Evolutionary conservation across 2,113 vertebrate genomes (phyloP).

Genomic region (Microtus montanus): DNA sequence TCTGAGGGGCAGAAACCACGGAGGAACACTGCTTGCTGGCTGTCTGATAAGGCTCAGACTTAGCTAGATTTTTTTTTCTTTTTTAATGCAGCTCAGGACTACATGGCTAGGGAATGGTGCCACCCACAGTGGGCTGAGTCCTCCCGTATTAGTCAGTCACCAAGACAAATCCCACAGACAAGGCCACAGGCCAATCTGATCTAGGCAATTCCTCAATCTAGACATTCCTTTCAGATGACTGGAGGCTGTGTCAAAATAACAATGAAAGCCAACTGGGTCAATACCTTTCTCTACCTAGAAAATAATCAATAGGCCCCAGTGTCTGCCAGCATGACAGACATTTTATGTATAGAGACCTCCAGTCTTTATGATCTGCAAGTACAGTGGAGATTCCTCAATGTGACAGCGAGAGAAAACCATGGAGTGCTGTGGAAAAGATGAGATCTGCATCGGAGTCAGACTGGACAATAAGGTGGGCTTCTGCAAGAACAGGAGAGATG

Average conservation of each 20-base stretch:
- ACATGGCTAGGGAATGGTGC: neutral
- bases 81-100: neutral
- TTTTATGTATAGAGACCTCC: neutral
- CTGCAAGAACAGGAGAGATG: neutral
- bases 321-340: neutral
- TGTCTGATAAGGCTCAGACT: neutral
- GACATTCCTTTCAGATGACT: neutral
- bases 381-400: neutral
- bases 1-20: neutral
- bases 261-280: neutral
- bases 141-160: neutral
- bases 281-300: neutral
- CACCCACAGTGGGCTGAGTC: neutral
- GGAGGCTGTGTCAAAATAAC: neutral
- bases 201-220: neutral
- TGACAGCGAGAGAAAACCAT: neutral
- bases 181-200: neutral
- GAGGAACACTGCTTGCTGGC: too few species aligned
- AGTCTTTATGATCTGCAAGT: neutral
- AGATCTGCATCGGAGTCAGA: neutral
- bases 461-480: neutral
- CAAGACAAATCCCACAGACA: neutral
- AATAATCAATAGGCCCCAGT: neutral
- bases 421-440: neutral
- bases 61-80: neutral